These are phyloP conservation scores for Eudemis profundana DNA, from an alignment of 2,888 invertebrate species.

Conservation along the genomic window DNA sequence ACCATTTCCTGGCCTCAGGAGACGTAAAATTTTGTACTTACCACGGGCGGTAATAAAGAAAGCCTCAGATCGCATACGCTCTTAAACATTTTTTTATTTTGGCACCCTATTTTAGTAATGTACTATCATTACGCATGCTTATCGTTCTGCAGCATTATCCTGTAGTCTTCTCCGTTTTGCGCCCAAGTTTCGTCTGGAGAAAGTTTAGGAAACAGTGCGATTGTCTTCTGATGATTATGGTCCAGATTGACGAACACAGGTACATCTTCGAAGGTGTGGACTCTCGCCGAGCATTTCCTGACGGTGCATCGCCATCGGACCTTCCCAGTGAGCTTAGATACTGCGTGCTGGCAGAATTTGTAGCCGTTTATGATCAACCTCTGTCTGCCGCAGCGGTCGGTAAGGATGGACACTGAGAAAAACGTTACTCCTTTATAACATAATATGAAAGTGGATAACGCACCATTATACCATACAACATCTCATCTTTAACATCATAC, in stretches of 20 bases:
- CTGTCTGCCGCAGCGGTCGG: slow-evolving; percentile 39
- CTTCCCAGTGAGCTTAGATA: slow-evolving; percentile 47
- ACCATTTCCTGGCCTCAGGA: too few species aligned
- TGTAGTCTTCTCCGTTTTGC: neutral
- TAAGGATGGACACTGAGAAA: slow-evolving; percentile 14
- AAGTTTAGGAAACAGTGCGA: neutral
- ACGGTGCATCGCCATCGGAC: slow-evolving; percentile 58
- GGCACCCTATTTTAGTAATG: too few species aligned
- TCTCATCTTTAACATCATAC: too few species aligned
- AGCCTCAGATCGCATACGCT: too few species aligned
- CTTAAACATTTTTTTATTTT: too few species aligned
- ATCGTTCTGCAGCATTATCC: neutral
- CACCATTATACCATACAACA: too few species aligned
- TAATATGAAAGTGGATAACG: too few species aligned
- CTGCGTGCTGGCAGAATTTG: slow-evolving; percentile 50
- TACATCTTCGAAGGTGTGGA: slow-evolving; percentile 52
- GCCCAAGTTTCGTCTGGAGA: neutral
- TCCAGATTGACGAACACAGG: slow-evolving; percentile 45
- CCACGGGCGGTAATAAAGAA: too few species aligned
- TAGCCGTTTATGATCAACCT: slow-evolving; percentile 53
- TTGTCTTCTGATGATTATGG: slow-evolving; percentile 47
- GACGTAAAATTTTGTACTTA: too few species aligned
- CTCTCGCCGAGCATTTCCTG: slow-evolving; percentile 55
- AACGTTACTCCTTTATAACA: too few species aligned
- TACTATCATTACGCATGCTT: too few species aligned